phyloP scores from a whole-genome alignment of 2,113 vertebrate species.

The Corynorhinus townsendii region DNA sequence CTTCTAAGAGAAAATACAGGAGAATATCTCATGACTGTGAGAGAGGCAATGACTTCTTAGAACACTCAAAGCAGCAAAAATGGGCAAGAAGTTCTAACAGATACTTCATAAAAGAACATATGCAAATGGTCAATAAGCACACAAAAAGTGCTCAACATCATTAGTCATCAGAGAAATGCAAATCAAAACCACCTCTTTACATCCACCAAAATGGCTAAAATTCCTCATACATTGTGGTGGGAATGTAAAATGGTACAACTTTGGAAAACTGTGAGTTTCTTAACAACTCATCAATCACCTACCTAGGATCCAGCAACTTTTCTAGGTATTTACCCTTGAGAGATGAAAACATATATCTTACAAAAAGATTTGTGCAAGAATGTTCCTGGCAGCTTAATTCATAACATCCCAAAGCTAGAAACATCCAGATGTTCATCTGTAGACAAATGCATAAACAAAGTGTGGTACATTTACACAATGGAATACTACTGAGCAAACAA shows the following conservation, averaged over 20 bases:
- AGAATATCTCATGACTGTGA: background rate
- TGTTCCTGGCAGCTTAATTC: constrained; percentile 38
- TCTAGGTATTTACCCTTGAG: background rate
- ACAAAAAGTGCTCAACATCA: background rate
- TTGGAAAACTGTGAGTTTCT: background rate
- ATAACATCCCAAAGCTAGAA: constrained; percentile 17
- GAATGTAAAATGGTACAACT: background rate
- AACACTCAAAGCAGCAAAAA: constrained; percentile 1
- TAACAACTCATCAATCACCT: background rate
- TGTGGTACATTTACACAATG: background rate
- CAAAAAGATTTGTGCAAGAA: constrained; percentile 34
- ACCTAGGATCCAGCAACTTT: background rate
- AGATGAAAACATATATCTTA: constrained; percentile 9
- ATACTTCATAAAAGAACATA: background rate
- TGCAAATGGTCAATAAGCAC: background rate
- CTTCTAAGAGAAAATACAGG: background rate
- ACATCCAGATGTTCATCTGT: background rate
- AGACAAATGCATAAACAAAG: background rate
- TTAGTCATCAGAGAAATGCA: background rate
- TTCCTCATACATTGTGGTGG: background rate
- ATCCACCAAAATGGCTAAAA: background rate
- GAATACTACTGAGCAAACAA: background rate
- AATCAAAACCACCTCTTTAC: background rate
- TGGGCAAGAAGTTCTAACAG: background rate
- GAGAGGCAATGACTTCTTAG: background rate